Evolutionary conservation across 2,797 vertebrate species (phyloP).

Genomic region (Amblyraja radiata): DNA sequence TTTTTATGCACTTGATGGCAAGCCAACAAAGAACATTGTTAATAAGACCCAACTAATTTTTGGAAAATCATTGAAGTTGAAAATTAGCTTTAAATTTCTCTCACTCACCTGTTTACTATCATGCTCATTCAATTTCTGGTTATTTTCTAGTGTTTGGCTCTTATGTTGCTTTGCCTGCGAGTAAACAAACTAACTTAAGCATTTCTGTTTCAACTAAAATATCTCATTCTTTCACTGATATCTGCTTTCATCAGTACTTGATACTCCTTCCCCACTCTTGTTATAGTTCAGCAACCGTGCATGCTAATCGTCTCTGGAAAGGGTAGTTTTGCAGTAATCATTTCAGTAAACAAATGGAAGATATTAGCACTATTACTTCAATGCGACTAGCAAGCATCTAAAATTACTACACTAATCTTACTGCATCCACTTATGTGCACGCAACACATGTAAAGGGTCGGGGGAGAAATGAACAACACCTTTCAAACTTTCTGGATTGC

Average conservation of each 20-base stretch:
- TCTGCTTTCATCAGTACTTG: neutral
- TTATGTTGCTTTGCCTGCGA: slow-evolving; percentile 71
- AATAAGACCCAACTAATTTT: slow-evolving; percentile 35
- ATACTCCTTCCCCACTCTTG: neutral
- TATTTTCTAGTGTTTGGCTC: slow-evolving; percentile 56
- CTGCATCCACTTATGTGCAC: neutral
- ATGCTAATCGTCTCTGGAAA: neutral
- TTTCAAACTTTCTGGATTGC: neutral
- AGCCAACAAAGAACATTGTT: slow-evolving; percentile 33
- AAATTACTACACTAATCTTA: neutral
- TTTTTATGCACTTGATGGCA: neutral
- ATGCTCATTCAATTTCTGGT: slow-evolving; percentile 70
- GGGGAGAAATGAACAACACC: neutral
- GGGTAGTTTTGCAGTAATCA: neutral
- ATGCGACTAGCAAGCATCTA: neutral
- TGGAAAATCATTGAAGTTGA: neutral
- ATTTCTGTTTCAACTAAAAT: neutral
- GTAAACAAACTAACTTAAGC: slow-evolving; percentile 36
- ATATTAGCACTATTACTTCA: neutral
- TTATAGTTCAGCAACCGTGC: neutral
- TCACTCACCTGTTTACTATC: slow-evolving; percentile 70
- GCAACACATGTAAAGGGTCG: neutral
- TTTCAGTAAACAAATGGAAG: neutral
- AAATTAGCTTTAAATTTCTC: neutral
- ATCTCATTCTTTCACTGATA: neutral